These are phyloP conservation scores for Mycalesis mineus DNA, from an alignment of 2,888 invertebrate species.

Conservation along the genomic window DNA sequence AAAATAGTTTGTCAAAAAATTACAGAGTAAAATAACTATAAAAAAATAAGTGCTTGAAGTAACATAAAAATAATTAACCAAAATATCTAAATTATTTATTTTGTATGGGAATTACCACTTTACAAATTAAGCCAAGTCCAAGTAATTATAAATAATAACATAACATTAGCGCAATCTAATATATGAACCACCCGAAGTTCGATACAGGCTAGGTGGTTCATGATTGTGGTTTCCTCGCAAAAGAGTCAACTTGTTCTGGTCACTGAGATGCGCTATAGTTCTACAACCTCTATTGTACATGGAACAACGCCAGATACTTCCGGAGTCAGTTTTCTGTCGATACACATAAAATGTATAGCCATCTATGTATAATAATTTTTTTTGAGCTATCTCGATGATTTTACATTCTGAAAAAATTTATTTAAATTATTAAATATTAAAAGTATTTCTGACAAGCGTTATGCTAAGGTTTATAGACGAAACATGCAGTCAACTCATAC, in stretches of 20 bases:
- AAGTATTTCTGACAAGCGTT: too few relatives aligned
- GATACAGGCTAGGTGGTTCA: neutral
- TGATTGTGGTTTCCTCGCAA: neutral
- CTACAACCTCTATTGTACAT: neutral
- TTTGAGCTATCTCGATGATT: constrained; percentile 19
- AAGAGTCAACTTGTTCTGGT: neutral
- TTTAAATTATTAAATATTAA: neutral
- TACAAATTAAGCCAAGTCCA: too few relatives aligned
- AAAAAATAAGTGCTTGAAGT: too few relatives aligned
- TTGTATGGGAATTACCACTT: too few relatives aligned
- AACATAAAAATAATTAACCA: too few relatives aligned
- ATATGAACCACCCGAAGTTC: neutral
- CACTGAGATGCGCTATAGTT: neutral
- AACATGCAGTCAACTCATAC: too few relatives aligned
- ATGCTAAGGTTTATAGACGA: too few relatives aligned
- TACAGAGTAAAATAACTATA: too few relatives aligned
- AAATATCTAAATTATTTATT: too few relatives aligned
- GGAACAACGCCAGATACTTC: constrained; percentile 18
- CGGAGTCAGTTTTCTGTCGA: constrained; percentile 19
- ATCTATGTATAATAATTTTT: constrained; percentile 19
- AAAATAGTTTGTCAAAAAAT: too few relatives aligned
- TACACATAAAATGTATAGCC: constrained; percentile 39
- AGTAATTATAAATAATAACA: too few relatives aligned
- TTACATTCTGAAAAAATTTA: constrained; percentile 16
- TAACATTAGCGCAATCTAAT: neutral